phyloP scores from a whole-genome alignment of 2,797 vertebrate genomes.

The Danionella dracula region DNA sequence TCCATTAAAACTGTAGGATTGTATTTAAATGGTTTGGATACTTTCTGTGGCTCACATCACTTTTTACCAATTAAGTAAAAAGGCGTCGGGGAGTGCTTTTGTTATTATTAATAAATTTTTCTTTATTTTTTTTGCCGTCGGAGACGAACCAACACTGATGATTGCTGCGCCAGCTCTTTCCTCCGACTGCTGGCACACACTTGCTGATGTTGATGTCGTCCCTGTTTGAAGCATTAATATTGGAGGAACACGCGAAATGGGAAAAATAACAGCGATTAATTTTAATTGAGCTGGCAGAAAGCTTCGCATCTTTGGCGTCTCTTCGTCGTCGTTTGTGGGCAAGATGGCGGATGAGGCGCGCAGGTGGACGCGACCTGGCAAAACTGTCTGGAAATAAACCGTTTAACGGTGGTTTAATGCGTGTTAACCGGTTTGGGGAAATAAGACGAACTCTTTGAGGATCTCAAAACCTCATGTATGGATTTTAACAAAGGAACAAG shows the following conservation, averaged over 20 bases:
- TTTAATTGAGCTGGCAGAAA: conserved; percentile 56
- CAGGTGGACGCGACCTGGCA: background rate
- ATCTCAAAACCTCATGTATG: background rate
- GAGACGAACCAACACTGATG: conserved; percentile 46
- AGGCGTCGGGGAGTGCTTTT: conserved; percentile 35
- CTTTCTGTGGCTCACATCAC: conserved; percentile 33
- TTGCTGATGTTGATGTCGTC: conserved; percentile 40
- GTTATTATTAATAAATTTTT: conserved; percentile 53
- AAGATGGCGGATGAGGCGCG: conserved; percentile 36
- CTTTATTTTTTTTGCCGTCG: conserved; percentile 50
- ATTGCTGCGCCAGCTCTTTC: conserved; percentile 43
- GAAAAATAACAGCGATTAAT: conserved; percentile 35
- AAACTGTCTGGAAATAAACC: background rate
- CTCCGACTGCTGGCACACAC: conserved; percentile 51
- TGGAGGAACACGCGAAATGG: conserved; percentile 45
- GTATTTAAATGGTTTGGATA: no score
- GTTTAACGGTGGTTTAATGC: background rate
- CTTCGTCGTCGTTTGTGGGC: conserved; percentile 30
- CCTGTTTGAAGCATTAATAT: conserved; percentile 53
- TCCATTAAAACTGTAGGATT: no score
- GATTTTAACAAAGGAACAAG: background rate
- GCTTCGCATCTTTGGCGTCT: conserved; percentile 14
- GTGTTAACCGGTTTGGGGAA: no score
- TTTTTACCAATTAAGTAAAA: conserved; percentile 43
- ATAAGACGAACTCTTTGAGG: no score